Conservation (phyloP, 1,140 invertebrate genomes). For the Yoshiicerus persimilis region DNA sequence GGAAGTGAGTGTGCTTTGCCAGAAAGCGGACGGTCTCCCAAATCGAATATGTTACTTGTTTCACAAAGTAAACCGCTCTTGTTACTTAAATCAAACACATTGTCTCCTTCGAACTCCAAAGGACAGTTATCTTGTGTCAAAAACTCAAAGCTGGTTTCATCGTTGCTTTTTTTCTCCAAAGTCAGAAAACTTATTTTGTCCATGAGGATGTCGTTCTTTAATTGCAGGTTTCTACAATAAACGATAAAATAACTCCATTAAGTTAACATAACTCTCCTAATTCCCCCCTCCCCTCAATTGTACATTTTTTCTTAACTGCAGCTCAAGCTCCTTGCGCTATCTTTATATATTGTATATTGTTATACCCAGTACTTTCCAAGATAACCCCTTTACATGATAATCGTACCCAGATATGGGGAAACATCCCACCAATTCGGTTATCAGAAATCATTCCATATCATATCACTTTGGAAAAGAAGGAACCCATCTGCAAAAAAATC, state of each 20-base stretch:
- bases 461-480: too few relatives aligned
- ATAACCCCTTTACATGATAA: too few relatives aligned
- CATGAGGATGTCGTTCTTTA: conserved; percentile 45
- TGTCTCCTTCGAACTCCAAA: not conserved
- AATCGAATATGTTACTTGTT: not conserved
- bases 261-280: too few relatives aligned
- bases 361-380: not conserved
- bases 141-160: conserved; percentile 12
- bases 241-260: not conserved
- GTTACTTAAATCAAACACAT: not conserved
- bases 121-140: not conserved
- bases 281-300: too few relatives aligned
- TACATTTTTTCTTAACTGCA: too few relatives aligned
- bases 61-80: not conserved
- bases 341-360: too few relatives aligned
- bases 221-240: conserved; percentile 35
- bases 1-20: not conserved
- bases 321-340: too few relatives aligned
- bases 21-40: not conserved
- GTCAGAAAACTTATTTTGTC: conserved; percentile 48
- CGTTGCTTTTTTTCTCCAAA: conserved; percentile 36
- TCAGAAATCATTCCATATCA: too few relatives aligned
- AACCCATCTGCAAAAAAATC: too few relatives aligned
- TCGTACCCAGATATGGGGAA: too few relatives aligned
- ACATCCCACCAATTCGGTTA: too few relatives aligned